These are phyloP conservation scores for Gambelia wislizenii DNA, from an alignment of 2,797 vertebrate genomes.

Conservation along the genomic window DNA sequence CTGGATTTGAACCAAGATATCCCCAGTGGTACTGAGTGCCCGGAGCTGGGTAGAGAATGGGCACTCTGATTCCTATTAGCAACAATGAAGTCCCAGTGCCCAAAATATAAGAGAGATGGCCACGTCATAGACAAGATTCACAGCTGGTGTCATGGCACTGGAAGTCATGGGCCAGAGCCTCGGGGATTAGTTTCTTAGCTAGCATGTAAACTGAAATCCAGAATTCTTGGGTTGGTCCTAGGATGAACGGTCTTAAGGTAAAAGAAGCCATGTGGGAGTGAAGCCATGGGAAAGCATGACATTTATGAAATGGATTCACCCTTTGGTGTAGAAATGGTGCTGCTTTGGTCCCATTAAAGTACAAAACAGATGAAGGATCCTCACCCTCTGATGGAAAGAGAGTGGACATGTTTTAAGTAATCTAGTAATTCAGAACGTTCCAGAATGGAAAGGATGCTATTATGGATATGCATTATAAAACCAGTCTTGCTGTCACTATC, in stretches of 20 bases:
- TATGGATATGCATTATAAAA: background rate
- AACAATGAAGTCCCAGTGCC: background rate
- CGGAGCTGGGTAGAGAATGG: background rate
- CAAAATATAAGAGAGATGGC: background rate
- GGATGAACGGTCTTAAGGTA: background rate
- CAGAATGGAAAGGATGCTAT: background rate
- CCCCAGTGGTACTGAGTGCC: background rate
- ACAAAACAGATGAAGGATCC: background rate
- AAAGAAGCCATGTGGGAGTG: background rate
- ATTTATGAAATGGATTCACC: background rate
- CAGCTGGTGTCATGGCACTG: background rate
- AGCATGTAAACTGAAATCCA: background rate
- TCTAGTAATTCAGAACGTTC: background rate
- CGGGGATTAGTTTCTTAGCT: background rate
- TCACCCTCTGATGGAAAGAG: background rate
- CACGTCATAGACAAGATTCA: background rate
- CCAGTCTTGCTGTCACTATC: background rate
- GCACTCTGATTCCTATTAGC: background rate
- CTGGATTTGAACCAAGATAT: slow-evolving; percentile 31
- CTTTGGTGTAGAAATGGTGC: background rate
- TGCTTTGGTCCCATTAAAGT: background rate
- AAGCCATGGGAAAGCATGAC: background rate
- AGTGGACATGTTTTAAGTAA: background rate
- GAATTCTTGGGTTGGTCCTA: background rate
- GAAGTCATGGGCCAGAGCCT: background rate